Base-by-base conservation (phyloP, 2,113 vertebrate genomes). In the Etia nguti region DNA sequence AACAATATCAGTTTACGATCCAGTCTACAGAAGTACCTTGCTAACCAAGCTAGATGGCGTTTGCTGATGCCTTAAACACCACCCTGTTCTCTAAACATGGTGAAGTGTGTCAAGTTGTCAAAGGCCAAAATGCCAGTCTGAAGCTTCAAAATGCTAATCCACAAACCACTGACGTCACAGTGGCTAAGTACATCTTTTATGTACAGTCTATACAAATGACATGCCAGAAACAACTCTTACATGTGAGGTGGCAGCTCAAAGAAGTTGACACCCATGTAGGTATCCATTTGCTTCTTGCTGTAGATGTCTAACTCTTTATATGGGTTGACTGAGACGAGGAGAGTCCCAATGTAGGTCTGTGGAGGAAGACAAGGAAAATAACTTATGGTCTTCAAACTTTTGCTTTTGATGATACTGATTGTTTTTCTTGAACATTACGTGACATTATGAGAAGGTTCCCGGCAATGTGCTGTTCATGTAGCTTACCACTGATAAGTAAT, bases 201-300 rank as follows among this genome's bases (percentile, higher is more conserved):
- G 24, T 75, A 29, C 24, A 48, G 24, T 48, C 70, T 29, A 75
- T 16, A 75, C 41, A 75, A 75, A 48, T 48, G 10, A 77, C 70
- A 50, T 31, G 18, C 26, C 18, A 31, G 26, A 77, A 75, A 18
- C 11, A 46, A 43, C n/a, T 83, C 98, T 98, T 91, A 99, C 98
- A 99, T 97, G 62, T 99, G 99, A 12, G 99, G 99, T 6, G 99
- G 98, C 68, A 99, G 96, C 90, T 99, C 99, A 90, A 99, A 99
- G 90, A 99, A 99, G 93, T 98, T 99, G 10, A 99, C 98, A 2
- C 98, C 98, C 96, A 98, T 97, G 80, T 99, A 99, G 10, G 97
- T 96, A 65, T 98, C 96, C 98, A 99, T 99, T 96, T 99, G 98
- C 57, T 96, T 97, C 84, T 96, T 87, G 0, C 95, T 98, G 93